Evolutionary conservation across 2,113 vertebrate species (phyloP).

Genomic region (Propithecus coquereli): DNA sequence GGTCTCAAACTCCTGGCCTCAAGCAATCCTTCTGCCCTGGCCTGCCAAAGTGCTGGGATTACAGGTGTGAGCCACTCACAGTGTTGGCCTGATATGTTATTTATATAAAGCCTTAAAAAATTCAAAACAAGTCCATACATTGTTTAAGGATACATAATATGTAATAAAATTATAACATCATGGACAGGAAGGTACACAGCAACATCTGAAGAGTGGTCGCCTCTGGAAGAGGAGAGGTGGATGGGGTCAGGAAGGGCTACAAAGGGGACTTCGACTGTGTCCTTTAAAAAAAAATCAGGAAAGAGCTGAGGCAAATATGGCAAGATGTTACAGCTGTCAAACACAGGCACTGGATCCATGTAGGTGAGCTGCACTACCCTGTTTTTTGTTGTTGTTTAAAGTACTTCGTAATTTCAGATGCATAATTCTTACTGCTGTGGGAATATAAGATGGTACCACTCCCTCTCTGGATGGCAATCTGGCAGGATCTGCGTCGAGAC

Average conservation of each 20-base stretch:
- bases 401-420: neutral
- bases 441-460: neutral
- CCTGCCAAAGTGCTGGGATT: no score
- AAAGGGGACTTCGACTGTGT: neutral
- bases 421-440: neutral
- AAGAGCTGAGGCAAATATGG: neutral
- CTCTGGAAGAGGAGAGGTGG: neutral
- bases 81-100: no score
- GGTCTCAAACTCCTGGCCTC: no score
- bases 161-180: neutral
- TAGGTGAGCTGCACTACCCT: neutral
- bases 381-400: neutral
- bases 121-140: neutral
- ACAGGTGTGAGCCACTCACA: no score
- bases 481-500: neutral
- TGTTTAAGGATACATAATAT: neutral
- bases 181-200: neutral
- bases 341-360: neutral
- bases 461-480: neutral
- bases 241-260: neutral
- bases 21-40: no score
- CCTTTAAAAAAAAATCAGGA: neutral
- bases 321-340: neutral
- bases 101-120: neutral
- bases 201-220: neutral